Percentiles rank a stretch among this genome's conserved stretches.
Conservation (phyloP, 2,888 invertebrate species). For the Hydraecia micacea region DNA sequence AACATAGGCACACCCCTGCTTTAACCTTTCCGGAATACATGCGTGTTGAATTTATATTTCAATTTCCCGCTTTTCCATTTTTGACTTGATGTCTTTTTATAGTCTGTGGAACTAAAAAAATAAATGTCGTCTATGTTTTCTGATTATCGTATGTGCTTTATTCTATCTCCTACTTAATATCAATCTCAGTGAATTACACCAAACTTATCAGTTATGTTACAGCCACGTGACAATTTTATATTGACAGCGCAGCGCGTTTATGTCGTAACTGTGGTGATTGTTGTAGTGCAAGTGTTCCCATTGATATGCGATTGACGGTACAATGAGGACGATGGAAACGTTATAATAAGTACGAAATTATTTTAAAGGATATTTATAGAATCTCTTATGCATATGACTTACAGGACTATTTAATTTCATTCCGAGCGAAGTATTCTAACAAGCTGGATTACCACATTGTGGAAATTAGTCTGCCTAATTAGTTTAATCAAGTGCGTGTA, state of each 20-base stretch:
- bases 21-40: no score
- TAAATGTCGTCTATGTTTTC: no score
- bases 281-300: not conserved
- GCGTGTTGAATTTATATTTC: no score
- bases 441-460: slow-evolving; percentile 11
- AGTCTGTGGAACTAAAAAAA: no score
- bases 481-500: slow-evolving; percentile 3
- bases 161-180: no score
- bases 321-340: not conserved
- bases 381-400: no score
- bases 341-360: not conserved
- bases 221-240: not conserved
- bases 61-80: no score
- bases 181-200: no score
- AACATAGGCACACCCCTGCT: no score
- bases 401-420: not conserved
- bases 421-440: not conserved
- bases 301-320: not conserved
- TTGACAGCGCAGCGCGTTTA: not conserved
- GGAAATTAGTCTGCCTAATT: slow-evolving; percentile 1
- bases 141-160: no score
- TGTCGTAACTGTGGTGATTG: not conserved
- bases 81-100: no score
- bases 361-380: not conserved
- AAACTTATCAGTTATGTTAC: not conserved